Evolutionary conservation across 2,113 vertebrate genomes (phyloP).

Genomic region (Sebastes schlegelii): DNA sequence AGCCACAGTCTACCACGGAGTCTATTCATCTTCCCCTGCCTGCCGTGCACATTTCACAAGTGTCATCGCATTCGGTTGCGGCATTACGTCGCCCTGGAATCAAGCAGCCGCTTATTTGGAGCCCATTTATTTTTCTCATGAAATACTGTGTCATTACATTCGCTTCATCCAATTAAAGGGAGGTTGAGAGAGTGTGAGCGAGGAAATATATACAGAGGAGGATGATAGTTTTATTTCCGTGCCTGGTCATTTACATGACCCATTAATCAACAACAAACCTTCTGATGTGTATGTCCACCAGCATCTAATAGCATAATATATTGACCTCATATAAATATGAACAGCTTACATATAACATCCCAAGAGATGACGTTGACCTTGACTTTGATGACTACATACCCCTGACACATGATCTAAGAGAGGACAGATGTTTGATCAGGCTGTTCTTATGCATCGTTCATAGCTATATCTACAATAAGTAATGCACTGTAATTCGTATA

Average conservation of each 20-base stretch:
- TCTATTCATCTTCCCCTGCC: slow-evolving; percentile 15
- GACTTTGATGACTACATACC: not conserved
- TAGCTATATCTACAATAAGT: too few relatives aligned
- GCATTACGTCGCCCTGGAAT: not conserved
- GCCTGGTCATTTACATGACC: too few relatives aligned
- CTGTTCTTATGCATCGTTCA: too few relatives aligned
- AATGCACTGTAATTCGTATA: too few relatives aligned
- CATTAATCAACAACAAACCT: not conserved
- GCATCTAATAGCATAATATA: too few relatives aligned
- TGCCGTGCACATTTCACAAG: not conserved
- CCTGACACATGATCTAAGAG: not conserved
- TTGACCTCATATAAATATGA: not conserved
- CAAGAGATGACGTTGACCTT: not conserved
- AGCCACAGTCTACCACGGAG: not conserved
- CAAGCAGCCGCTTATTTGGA: not conserved
- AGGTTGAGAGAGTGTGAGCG: not conserved
- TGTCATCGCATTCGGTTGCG: not conserved
- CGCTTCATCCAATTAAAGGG: slow-evolving; percentile 30
- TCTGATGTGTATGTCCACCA: not conserved
- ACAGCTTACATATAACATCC: not conserved
- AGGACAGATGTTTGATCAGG: not conserved
- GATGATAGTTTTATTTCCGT: not conserved
- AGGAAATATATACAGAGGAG: not conserved
- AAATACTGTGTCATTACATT: slow-evolving; percentile 27
- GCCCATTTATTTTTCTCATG: slow-evolving; percentile 9